A percentile compares a stretch with the other conserved stretches of the same genome.
These are phyloP conservation scores for Dorcus parallelipipedus DNA, from an alignment of 2,888 invertebrate genomes.

Conservation along the genomic window DNA sequence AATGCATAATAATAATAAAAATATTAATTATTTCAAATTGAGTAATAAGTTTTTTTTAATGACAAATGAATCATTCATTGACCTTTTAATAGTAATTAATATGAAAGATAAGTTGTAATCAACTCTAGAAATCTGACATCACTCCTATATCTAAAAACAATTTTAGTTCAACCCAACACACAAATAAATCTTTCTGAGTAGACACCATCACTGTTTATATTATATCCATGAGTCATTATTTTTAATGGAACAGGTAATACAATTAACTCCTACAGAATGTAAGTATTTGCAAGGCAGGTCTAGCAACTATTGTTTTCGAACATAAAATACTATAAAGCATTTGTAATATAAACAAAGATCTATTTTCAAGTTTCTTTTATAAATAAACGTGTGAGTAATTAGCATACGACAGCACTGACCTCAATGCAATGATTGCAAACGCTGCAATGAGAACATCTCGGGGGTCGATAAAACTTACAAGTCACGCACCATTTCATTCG, in stretches of 20 bases:
- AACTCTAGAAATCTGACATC: no score
- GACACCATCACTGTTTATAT: no score
- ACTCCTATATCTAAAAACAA: no score
- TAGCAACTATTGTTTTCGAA: not conserved
- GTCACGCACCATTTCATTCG: constrained; percentile 99
- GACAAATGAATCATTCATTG: no score
- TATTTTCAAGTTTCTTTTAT: not conserved
- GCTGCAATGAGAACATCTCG: constrained; percentile 97
- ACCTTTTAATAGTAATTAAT: no score
- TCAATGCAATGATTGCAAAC: constrained; percentile 99
- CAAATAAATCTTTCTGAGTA: no score
- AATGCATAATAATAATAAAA: no score
- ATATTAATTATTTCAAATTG: no score
- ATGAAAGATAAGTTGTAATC: no score
- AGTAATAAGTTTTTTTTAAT: no score
- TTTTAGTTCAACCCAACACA: no score
- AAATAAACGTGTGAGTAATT: not conserved
- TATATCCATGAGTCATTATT: not conserved
- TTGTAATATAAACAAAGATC: not conserved
- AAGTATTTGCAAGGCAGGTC: not conserved
- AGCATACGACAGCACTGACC: constrained; percentile 51
- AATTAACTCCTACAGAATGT: no score
- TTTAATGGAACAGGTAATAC: not conserved
- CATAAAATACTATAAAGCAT: not conserved
- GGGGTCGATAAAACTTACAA: constrained; percentile 99